phyloP scores from a whole-genome alignment of 1,140 invertebrate species.

The Lordiphosa mommai region DNA sequence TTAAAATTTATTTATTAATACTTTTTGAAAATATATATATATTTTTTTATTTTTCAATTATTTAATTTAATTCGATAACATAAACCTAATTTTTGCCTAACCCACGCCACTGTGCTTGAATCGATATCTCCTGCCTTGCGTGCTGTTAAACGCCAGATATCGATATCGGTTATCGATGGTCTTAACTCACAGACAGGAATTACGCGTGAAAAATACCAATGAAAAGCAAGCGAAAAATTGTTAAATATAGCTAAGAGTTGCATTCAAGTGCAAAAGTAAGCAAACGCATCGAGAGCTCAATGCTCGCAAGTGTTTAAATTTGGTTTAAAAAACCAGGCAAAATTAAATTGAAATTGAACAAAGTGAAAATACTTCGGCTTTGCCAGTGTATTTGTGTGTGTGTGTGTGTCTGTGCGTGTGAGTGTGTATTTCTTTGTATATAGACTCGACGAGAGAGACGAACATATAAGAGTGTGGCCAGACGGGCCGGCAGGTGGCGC shows the following conservation, averaged over 20 bases:
- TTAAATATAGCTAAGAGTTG: conserved; percentile 40
- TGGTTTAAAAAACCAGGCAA: background rate
- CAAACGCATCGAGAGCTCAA: conserved; percentile 4
- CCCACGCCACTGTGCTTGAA: too few species aligned
- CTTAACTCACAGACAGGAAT: conserved; percentile 8
- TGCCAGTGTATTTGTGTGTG: conserved; percentile 39
- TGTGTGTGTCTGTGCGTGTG: conserved; percentile 39
- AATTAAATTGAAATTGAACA: conserved; percentile 24
- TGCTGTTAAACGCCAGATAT: too few species aligned
- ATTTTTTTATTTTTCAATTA: too few species aligned
- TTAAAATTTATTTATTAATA: too few species aligned
- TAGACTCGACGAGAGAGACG: conserved; percentile 57
- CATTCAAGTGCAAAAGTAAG: conserved; percentile 53
- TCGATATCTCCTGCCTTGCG: too few species aligned
- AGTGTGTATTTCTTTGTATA: conserved; percentile 68
- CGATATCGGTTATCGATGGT: too few species aligned
- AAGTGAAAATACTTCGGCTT: conserved; percentile 71
- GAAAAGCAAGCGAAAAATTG: conserved; percentile 44
- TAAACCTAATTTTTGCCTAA: too few species aligned
- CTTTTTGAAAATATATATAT: too few species aligned
- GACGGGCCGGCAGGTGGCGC: conserved; percentile 22
- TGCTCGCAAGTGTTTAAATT: conserved; percentile 8
- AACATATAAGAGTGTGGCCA: conserved; percentile 16
- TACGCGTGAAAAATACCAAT: conserved; percentile 54
- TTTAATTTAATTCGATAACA: too few species aligned